Evolutionary conservation across 64 coral and sea anemone species (phyloP).

Genomic region (Cladopsammia gracilis): DNA sequence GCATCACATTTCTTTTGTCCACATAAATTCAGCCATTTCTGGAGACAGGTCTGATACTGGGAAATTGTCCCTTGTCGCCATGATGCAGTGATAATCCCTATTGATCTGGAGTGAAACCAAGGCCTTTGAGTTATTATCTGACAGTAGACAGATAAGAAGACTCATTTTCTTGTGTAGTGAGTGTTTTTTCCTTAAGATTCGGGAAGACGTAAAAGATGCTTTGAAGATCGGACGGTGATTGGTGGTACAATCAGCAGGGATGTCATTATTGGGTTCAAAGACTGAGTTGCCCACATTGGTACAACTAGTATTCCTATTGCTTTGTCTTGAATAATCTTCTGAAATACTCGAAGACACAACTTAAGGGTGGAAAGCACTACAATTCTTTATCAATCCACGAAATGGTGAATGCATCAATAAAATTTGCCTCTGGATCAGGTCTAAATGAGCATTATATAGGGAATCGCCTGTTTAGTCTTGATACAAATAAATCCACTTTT

Average conservation of each 20-base stretch:
- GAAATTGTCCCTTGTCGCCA: slow-evolving; percentile 50
- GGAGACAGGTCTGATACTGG: slow-evolving; percentile 45
- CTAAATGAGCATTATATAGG: slow-evolving; percentile 42
- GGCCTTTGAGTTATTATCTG: slow-evolving; percentile 32
- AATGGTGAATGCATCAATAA: slow-evolving; percentile 57
- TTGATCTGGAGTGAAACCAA: slow-evolving; percentile 20
- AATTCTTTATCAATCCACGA: slow-evolving; percentile 41
- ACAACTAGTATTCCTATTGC: slow-evolving; percentile 57
- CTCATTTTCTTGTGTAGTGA: slow-evolving; percentile 48
- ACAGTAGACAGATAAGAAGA: slow-evolving; percentile 49
- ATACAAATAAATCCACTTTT: slow-evolving; percentile 71
- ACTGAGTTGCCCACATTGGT: slow-evolving; percentile 60
- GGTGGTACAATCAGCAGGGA: slow-evolving; percentile 37
- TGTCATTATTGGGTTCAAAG: slow-evolving; percentile 42
- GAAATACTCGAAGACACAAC: slow-evolving; percentile 35
- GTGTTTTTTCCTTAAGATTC: background rate
- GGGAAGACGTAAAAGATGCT: slow-evolving; percentile 25
- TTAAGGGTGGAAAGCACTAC: slow-evolving; percentile 76
- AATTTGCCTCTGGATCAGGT: slow-evolving; percentile 57
- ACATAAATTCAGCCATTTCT: slow-evolving; percentile 59
- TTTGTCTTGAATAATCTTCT: slow-evolving; percentile 51
- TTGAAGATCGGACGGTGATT: slow-evolving; percentile 8
- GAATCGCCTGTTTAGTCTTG: slow-evolving; percentile 55
- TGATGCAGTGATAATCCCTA: slow-evolving; percentile 34
- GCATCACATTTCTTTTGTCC: slow-evolving; percentile 8